Percentiles rank a stretch among this genome's conserved stretches.
Conservation (phyloP, 2,113 vertebrate species). For the Pseudorectes ferrugineus region DNA sequence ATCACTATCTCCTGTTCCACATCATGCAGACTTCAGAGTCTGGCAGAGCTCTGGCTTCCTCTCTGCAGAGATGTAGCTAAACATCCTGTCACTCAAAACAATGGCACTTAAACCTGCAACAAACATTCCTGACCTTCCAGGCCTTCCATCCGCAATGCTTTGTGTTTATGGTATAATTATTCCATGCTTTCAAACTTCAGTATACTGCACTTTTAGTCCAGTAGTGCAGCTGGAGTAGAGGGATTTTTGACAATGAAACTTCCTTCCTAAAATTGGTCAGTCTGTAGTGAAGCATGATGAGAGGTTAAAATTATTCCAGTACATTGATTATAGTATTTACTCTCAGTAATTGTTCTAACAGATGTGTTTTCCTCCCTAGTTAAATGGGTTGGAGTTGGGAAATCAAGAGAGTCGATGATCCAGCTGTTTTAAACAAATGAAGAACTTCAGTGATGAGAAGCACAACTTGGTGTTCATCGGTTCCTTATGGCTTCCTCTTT, state of each 20-base stretch:
- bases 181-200: background rate
- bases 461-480: background rate
- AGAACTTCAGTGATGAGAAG: background rate
- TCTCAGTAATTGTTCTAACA: conserved; percentile 2
- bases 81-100: background rate
- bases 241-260: background rate
- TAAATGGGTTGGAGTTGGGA: conserved; percentile 98
- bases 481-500: conserved; percentile 1
- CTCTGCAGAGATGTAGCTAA: background rate
- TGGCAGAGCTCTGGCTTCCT: background rate
- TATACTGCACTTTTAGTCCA: background rate
- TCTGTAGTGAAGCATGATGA: background rate
- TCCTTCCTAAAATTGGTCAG: background rate
- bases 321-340: background rate
- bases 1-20: background rate
- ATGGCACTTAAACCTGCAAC: background rate
- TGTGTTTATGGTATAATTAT: background rate
- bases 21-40: background rate
- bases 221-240: background rate
- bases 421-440: conserved; percentile 85
- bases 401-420: conserved; percentile 97
- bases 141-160: background rate
- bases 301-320: background rate
- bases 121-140: background rate
- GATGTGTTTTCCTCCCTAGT: conserved; percentile 73